These are phyloP conservation scores for Lasioglossum malachurum DNA, from an alignment of 2,888 invertebrate species.

Conservation along the genomic window DNA sequence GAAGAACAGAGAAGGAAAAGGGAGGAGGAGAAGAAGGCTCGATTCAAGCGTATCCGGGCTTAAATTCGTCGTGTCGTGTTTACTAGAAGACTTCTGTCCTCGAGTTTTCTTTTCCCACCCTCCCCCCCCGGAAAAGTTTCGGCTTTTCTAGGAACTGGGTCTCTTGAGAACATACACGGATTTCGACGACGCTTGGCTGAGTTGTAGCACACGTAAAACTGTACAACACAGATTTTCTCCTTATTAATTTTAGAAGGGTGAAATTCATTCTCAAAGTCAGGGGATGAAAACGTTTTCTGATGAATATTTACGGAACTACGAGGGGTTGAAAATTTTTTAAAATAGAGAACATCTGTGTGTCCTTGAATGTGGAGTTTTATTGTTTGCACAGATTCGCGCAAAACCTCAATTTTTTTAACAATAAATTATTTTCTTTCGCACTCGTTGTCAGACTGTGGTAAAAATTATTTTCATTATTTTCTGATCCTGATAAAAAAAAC, in stretches of 20 bases:
- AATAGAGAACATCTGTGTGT: background rate
- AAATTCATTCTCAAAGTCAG: background rate
- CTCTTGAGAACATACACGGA: background rate
- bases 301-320: background rate
- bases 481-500: no score
- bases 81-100: background rate
- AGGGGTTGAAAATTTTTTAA: background rate
- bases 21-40: slow-evolving; percentile 11
- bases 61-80: slow-evolving; percentile 15
- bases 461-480: no score
- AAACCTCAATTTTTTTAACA: background rate
- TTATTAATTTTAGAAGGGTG: background rate
- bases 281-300: background rate
- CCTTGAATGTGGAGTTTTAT: background rate
- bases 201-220: background rate
- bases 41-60: slow-evolving; percentile 44
- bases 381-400: background rate
- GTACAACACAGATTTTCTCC: background rate
- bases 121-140: background rate
- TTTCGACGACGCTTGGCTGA: background rate
- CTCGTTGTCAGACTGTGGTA: no score
- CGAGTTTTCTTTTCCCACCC: no score
- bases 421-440: no score
- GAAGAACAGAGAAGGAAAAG: slow-evolving; percentile 20
- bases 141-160: background rate